These are phyloP conservation scores for Haemorhous mexicanus DNA, from an alignment of 2,113 vertebrate species.

Conservation along the genomic window DNA sequence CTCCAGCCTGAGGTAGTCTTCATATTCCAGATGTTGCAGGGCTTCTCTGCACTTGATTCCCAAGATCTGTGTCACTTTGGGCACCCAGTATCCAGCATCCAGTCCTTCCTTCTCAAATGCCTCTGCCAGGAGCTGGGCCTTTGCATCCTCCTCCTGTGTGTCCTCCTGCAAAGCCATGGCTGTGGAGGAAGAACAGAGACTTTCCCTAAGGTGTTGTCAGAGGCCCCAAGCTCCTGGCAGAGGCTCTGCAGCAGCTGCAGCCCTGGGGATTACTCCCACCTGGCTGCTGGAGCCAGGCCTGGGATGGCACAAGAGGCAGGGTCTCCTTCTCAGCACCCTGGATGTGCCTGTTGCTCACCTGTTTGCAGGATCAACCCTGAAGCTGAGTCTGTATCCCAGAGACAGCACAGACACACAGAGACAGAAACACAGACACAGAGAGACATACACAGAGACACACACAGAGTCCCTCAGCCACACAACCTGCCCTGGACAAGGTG, in stretches of 20 bases:
- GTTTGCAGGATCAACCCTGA: not conserved
- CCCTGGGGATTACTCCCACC: not conserved
- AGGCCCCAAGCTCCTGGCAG: not conserved
- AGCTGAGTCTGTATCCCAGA: accelerated
- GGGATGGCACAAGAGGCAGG: not conserved
- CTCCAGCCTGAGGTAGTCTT: too few relatives aligned
- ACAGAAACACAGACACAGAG: too few relatives aligned
- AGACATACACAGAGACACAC: too few relatives aligned
- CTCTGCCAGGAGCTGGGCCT: not conserved
- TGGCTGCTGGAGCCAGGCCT: not conserved
- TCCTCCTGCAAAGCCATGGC: not conserved
- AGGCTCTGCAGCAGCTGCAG: not conserved
- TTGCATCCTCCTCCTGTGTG: accelerated
- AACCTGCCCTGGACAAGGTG: not conserved
- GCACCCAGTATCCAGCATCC: not conserved
- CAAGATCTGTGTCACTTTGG: not conserved
- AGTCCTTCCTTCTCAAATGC: slow-evolving; percentile 38
- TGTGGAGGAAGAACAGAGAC: not conserved
- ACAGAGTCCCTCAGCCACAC: too few relatives aligned
- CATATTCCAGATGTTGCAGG: too few relatives aligned
- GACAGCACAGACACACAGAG: not conserved
- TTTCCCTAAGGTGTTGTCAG: not conserved
- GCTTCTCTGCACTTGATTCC: too few relatives aligned
- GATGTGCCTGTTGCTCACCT: not conserved
- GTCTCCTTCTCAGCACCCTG: not conserved